These are phyloP conservation scores for Timema podura DNA, from an alignment of 2,888 invertebrate species.

Conservation along the genomic window DNA sequence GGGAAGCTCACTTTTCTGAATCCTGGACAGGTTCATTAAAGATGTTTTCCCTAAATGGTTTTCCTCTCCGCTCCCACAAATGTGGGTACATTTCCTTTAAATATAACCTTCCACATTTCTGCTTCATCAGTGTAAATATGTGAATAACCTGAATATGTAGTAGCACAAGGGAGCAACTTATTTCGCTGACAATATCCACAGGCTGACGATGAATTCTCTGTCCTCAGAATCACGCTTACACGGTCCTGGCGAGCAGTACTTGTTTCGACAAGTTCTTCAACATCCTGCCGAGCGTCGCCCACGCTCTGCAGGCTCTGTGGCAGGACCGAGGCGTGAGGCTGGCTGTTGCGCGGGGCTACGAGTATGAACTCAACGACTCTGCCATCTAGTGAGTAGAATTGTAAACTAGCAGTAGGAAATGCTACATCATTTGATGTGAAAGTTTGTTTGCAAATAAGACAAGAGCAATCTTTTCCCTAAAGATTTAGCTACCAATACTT, in stretches of 20 bases:
- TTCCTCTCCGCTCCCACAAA: too few relatives aligned
- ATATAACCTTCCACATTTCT: too few relatives aligned
- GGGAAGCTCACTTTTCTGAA: too few relatives aligned
- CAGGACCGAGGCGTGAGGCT: slow-evolving; percentile 58
- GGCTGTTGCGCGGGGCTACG: slow-evolving; percentile 61
- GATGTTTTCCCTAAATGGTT: too few relatives aligned
- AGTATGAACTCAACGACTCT: slow-evolving; percentile 63
- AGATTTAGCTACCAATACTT: background rate
- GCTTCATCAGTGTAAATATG: too few relatives aligned
- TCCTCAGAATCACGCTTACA: slow-evolving; percentile 49
- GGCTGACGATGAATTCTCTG: background rate
- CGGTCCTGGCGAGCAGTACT: slow-evolving; percentile 49
- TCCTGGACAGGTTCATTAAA: too few relatives aligned
- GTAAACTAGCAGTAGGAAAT: too few relatives aligned
- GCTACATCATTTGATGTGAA: background rate
- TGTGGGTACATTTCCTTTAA: too few relatives aligned
- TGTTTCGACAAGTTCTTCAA: slow-evolving; percentile 54
- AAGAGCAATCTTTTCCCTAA: background rate
- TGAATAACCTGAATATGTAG: too few relatives aligned
- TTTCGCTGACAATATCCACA: too few relatives aligned
- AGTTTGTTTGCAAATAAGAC: background rate
- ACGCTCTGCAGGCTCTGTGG: slow-evolving; percentile 56
- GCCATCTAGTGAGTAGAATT: slow-evolving; percentile 55
- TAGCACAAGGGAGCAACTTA: too few relatives aligned
- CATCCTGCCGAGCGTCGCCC: slow-evolving; percentile 51